These are phyloP conservation scores for Coccyzus lansbergi DNA, from an alignment of 2,797 vertebrate genomes.

Conservation along the genomic window DNA sequence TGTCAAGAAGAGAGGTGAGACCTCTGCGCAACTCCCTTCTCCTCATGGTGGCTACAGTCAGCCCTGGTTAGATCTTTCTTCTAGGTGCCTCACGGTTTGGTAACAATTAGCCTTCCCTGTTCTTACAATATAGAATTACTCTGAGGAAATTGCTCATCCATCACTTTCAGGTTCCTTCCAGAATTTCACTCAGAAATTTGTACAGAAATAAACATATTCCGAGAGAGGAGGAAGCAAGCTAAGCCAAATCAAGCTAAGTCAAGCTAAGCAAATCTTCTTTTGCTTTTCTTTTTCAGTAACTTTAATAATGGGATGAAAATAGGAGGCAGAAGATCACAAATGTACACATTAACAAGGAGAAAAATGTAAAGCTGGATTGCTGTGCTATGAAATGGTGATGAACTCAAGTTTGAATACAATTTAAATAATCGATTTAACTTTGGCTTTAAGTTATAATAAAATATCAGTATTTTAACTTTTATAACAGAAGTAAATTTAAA, in stretches of 20 bases:
- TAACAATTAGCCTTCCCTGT: not conserved
- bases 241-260: not conserved
- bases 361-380: not conserved
- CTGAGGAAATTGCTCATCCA: slow-evolving; percentile 24
- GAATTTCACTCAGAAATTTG: slow-evolving; percentile 10
- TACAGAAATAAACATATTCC: slow-evolving; percentile 40
- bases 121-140: not conserved
- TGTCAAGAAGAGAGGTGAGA: not conserved
- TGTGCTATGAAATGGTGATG: not conserved
- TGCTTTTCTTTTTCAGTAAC: not conserved
- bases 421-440: not conserved
- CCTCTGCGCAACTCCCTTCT: not conserved
- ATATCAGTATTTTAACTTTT: not conserved
- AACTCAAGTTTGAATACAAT: not conserved
- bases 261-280: not conserved
- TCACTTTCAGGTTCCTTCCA: slow-evolving; percentile 26
- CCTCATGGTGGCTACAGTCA: not conserved
- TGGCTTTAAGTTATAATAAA: not conserved
- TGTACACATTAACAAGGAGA: not conserved
- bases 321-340: not conserved
- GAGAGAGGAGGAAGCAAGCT: not conserved
- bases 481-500: not conserved
- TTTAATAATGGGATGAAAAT: not conserved
- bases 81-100: not conserved
- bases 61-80: not conserved